Evolutionary conservation across 1,140 invertebrate genomes (phyloP), one percentile per base, ranked within the genome.

Genomic region (Armadillidium nasatum): DNA sequence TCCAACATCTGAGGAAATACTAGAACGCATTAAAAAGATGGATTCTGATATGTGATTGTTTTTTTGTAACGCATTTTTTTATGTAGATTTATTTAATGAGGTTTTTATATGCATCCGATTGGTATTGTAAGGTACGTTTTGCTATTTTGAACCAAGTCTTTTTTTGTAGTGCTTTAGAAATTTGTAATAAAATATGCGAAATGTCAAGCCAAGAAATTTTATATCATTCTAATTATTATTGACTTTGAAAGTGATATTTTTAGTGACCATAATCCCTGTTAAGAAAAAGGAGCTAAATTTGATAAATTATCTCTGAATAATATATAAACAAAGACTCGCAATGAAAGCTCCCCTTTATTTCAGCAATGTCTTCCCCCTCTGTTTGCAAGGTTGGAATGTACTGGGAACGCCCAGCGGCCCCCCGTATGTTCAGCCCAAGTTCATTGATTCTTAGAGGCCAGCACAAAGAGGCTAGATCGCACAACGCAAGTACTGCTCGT

Each of bases 21-120:
- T 80, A 44, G 79, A 80, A 43, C 77, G 79, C 44, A 80, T 80
- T 66, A 80, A 77, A 21, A 78, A 78, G 71, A 74, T 80, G 79
- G 79, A 80, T 33, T 70, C 77, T 45, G 77, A 80, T 67, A 75
- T 78, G 44, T 77, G 79, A 78, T 77, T 77, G 33, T 74, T 74
- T 23, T 72, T 11, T 33, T 33, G 33, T 33, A 33, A 33, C 33
- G 33, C 33, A 33, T 33, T 33, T 33, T n/a, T 33, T 33, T 33
- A 33, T 33, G 33, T 33, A 33, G 33, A 33, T 33, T 33, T 33
- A 33, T 33, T 33, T 33, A 33, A 33, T 33, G 33, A 33, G 6
- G 33, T 33, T 33, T 33, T 33, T 33, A 33, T 33, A 33, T 33
- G 33, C 33, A 33, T 33, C 33, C 33, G 6, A 33, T 33, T 33